A percentile compares a stretch with the other conserved stretches of the same genome.
Evolutionary conservation across 2,113 vertebrate genomes (phyloP).

Genomic region (Trachemys scripta): DNA sequence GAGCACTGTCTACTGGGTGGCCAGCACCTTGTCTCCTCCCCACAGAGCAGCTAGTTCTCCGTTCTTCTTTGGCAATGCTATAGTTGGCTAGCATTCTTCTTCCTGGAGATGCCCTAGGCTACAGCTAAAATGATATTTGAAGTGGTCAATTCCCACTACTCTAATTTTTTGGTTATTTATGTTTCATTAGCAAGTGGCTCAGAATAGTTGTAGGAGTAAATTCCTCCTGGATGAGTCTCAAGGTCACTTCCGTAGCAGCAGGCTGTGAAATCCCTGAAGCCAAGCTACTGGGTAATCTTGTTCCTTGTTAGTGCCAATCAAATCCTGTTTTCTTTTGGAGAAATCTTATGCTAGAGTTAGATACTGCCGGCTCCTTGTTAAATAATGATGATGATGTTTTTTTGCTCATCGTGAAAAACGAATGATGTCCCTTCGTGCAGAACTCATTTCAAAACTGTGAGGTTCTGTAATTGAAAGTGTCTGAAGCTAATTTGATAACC

Average conservation of each 20-base stretch:
- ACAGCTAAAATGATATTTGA: background rate
- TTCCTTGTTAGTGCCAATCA: conserved; percentile 33
- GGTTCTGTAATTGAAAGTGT: conserved; percentile 79
- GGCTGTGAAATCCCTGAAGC: conserved; percentile 27
- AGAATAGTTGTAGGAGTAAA: conserved; percentile 24
- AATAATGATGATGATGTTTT: conserved; percentile 76
- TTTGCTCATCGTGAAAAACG: conserved; percentile 68
- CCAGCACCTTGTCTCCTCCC: background rate
- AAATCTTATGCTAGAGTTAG: conserved; percentile 45
- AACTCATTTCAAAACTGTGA: conserved; percentile 74
- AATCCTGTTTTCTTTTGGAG: conserved; percentile 48
- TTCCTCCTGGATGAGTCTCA: conserved; percentile 45
- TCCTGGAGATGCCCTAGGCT: background rate
- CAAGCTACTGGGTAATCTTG: conserved; percentile 43
- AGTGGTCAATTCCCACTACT: background rate
- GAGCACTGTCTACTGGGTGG: background rate
- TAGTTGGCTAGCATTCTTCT: background rate
- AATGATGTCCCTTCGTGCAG: conserved; percentile 75
- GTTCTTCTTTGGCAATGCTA: background rate
- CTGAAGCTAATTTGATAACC: conserved; percentile 77
- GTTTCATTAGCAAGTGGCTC: conserved; percentile 42
- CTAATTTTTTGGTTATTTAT: conserved; percentile 32
- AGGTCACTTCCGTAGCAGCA: conserved; percentile 46
- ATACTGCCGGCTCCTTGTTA: conserved; percentile 54
- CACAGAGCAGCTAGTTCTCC: background rate